Base-by-base conservation (phyloP, 2,888 invertebrate genomes). In the Furcula furcula region DNA sequence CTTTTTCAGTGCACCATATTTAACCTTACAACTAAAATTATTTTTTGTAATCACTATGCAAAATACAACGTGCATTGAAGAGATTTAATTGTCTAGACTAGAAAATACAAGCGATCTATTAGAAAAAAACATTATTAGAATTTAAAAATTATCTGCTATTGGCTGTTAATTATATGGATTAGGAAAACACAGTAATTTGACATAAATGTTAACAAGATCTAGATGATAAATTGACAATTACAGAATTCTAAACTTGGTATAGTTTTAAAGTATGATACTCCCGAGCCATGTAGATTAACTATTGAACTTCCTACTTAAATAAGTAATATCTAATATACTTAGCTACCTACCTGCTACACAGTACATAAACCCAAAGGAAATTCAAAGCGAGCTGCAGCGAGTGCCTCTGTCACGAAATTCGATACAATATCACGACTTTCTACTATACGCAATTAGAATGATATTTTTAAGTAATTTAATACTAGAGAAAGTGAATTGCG, bases 91-190 rank as follows among this genome's bases (percentile, higher is more conserved):
- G 13, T 10, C 10, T 22, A 22, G 2, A 6, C 13, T 25, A 25
- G 25, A 25, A 20, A n/a, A 23, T 12, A 23, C 4, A n/a, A 2
- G 7, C 9, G 4, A 20, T 20, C 9, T 20, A 20, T 9, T 20
- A 20, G n/a, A 2, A 20, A 20, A 20, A 3, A 20, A 3, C 9
- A n/a, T 3, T 20, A 9, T 9, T 20, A 20, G 9, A n/a, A n/a
- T 20, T n/a, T 4, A 9, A 33, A 7, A 27, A 12, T 27, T 30
- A 36, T 53, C 54, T 55, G 54, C 55, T 57, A 55, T 53, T 57
- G 58, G 54, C 54, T 53, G 49, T 45, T 15, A 11, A n/a, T n/a
- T n/a, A n/a, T n/a, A n/a, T n/a, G n/a, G n/a, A n/a, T n/a, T n/a
- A n/a, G n/a, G n/a, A n/a, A n/a, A n/a, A n/a, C n/a, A n/a, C n/a